Base-by-base conservation (phyloP, 2,113 vertebrate species). In the Austrofundulus limnaeus region DNA sequence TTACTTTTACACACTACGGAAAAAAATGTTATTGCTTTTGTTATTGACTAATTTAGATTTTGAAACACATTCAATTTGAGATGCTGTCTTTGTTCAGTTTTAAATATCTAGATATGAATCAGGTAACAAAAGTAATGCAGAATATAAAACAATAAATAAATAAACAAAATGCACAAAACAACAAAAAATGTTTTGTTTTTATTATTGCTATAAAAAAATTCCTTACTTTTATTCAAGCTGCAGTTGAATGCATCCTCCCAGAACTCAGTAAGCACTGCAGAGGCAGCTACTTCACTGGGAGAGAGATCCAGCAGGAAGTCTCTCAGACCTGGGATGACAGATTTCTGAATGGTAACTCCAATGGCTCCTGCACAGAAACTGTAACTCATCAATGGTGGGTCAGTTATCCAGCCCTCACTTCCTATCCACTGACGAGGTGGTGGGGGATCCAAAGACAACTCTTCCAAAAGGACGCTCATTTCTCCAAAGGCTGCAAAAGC, bases 341-440 rank as follows among this genome's bases (percentile, higher is more conserved):
- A 51, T 28, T 28, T 3, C 8, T 16, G 49, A 28, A 51, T 51
- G 0, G 60, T 86, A 53, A 91, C 84, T 9, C 90, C 89, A 0
- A 92, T 68, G 1, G 88, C 75, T 2, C 90, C 89, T 0, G 70
- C 6, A 13, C 81, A 86, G 54, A 87, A 55, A 10, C 38, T 49
- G 66, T 72, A 90, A 1, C 34, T 72, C 19, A 81, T 17, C 77
- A 92, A 46, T 9, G 81, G 49, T 16, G 70, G 56, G 13, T 87
- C 58, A 1, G 89, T 90, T 19, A 88, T 63, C 91, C 91, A 92
- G 0, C 84, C 2, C 39, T 91, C 90, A 25, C 82, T 89, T 17
- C 88, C 90, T 11, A 92, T 86, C 92, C 92, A 92, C 75, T 91
- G 90, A 13, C 80, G 72, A 1, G 62, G 79, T 14, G 86, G 83